These are phyloP conservation scores for Smutsia gigantea DNA, from an alignment of 2,797 vertebrate species.

Conservation along the genomic window DNA sequence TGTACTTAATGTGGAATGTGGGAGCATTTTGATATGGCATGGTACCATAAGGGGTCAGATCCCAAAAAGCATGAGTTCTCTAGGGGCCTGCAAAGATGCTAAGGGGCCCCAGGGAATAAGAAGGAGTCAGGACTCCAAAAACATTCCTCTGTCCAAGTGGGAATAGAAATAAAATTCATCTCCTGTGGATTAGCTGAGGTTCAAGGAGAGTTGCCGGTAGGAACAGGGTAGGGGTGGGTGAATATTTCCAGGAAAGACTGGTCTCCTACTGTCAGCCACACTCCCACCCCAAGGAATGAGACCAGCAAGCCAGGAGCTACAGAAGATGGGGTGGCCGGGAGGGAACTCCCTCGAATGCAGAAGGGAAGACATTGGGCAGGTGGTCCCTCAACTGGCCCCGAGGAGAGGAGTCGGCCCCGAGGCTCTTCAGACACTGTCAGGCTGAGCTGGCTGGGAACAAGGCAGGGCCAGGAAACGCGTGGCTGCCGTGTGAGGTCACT, in stretches of 20 bases:
- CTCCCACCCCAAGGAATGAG: too few relatives aligned
- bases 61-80: background rate
- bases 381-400: accelerated
- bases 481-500: background rate
- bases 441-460: background rate
- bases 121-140: background rate
- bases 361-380: background rate
- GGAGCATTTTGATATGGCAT: background rate
- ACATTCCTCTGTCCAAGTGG: background rate
- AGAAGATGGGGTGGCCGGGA: background rate
- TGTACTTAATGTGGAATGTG: background rate
- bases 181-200: background rate
- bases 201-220: background rate
- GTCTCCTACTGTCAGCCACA: background rate
- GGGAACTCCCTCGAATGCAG: background rate
- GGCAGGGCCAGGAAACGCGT: background rate
- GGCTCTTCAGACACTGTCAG: background rate
- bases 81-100: background rate
- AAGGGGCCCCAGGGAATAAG: background rate
- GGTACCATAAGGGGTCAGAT: background rate
- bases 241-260: background rate
- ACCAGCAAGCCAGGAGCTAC: background rate
- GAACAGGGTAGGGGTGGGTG: too few relatives aligned
- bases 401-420: background rate
- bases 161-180: background rate